Conservation (phyloP, 2,888 invertebrate genomes). For the Fragum fragum region DNA sequence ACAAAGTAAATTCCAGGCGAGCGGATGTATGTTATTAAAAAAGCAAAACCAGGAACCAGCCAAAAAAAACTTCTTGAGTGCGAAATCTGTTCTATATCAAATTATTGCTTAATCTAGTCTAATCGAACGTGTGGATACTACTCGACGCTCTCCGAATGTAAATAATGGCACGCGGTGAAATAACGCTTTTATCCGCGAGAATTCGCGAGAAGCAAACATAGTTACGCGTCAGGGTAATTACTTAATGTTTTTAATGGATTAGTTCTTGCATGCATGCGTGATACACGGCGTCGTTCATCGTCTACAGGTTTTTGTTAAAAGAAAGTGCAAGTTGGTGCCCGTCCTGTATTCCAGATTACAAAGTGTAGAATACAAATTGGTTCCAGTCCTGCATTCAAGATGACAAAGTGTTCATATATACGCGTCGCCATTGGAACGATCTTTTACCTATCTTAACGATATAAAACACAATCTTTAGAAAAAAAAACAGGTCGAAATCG, state of each 20-base stretch:
- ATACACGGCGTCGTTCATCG: background rate
- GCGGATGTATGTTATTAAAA: background rate
- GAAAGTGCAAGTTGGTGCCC: too few relatives aligned
- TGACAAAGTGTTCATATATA: too few relatives aligned
- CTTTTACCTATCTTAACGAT: too few relatives aligned
- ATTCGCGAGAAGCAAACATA: constrained; percentile 23
- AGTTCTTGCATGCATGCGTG: constrained; percentile 4
- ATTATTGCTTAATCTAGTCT: constrained; percentile 19
- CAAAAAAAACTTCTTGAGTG: constrained; percentile 6
- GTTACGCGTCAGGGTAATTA: constrained; percentile 9
- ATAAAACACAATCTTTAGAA: too few relatives aligned
- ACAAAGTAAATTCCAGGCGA: background rate
- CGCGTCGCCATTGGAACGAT: too few relatives aligned
- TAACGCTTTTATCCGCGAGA: constrained; percentile 21
- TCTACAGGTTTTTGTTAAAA: background rate
- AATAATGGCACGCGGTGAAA: constrained; percentile 23
- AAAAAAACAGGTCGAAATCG: too few relatives aligned
- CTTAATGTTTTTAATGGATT: constrained; percentile 18
- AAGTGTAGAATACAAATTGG: too few relatives aligned
- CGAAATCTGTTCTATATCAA: constrained; percentile 28
- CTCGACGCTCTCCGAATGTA: constrained; percentile 20
- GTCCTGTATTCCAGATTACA: too few relatives aligned
- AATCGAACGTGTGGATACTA: constrained; percentile 30
- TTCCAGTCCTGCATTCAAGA: too few relatives aligned
- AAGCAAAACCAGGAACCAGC: background rate